Evolutionary conservation across 2,113 vertebrate genomes (phyloP), one percentile per base, ranked within the genome.

Genomic region (Herpetotheres cachinnans): DNA sequence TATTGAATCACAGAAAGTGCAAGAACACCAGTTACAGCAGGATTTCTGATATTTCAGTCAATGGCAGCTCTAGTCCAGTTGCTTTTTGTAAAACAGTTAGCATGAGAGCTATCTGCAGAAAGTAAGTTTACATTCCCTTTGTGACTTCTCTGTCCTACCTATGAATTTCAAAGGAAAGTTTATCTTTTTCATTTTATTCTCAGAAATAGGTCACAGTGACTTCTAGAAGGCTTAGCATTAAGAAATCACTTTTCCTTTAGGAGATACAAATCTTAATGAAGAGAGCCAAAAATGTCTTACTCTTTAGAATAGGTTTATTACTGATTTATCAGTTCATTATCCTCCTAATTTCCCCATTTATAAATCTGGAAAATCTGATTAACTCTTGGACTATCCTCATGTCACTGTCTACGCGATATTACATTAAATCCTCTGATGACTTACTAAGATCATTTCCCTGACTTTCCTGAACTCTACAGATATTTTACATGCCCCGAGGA

Each of bases 291-390:
- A 98, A 97, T 94, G 91, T 97, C 96, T 98, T 85, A 95, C 83
- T 97, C 94, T 96, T 97, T 97, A 90, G 95, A 97, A 98, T 91
- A 97, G 89, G 96, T 97, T 97, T 97, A 97, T 98, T 97, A 97
- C 96, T 98, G 96, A 98, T 98, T 98, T 98, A 97, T 98, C 98
- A 98, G 98, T 97, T 98, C 97, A 98, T 98, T 98, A 98, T 97
- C 97, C 97, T 97, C 87, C 91, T 98, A 98, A 98, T 97, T 97
- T 96, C 72, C 81, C 94, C 95, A 97, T 98, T 98, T 98, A 98
- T 98, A 98, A 98, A 97, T 95, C 47, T 92, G 81, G 95, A 92
- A 97, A 77, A 95, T 98, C 97, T 98, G 97, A 98, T 98, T 98
- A 98, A 97, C 92, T 97, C 91, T 93, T 96, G 91, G 81, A 94